Base-by-base conservation (phyloP, 2,113 vertebrate genomes). In the Ovibos moschatus region DNA sequence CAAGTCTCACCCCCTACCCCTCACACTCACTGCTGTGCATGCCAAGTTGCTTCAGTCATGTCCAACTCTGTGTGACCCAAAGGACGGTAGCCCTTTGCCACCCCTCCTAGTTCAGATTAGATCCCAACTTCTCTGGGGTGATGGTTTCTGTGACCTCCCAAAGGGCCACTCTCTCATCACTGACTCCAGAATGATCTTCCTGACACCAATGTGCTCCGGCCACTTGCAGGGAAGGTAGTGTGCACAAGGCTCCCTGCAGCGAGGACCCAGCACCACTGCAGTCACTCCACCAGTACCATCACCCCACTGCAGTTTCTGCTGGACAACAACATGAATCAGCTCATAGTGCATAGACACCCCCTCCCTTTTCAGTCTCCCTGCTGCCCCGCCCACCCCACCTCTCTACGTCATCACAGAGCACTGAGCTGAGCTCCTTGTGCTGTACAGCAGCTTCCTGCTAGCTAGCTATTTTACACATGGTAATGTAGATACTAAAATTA, bases 201-300 rank as follows among this genome's bases (percentile, higher is more conserved):
- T 40, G 83, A 86, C 27, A 30, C 16, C 53, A 50, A 3, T 0
- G 10, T 14, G 71, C 55, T 62, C 51, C 16, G 43, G 93, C 23
- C 82, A 33, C 43, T 13, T n/a, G 16, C 36, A 64, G 47, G 2
- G 33, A 50, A 51, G 21, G 9, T 14, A 43, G 50, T 50, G 14
- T 28, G 1, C 27, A 62, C 23, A 64, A 62, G 36, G 17, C 27
- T 57, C 82, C 51, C 27, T 0, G 2, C 3, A 2, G 21, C 19
- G 53, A 45, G 58, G 45, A 43, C 9, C 64, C 0, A 0, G 40
- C 2, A 0, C 9, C 45, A 21, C 21, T 0, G 2, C 4, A 11
- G 19, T 27, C 79, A 40, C 78, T 36, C 40, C 4, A 0, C 4
- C 45, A 11, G 6, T 0, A 1, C 4, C 7, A 14, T 51, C 79